phyloP scores from a whole-genome alignment of 2,888 invertebrate genomes.

The Hirtodrosophila histrioides region DNA sequence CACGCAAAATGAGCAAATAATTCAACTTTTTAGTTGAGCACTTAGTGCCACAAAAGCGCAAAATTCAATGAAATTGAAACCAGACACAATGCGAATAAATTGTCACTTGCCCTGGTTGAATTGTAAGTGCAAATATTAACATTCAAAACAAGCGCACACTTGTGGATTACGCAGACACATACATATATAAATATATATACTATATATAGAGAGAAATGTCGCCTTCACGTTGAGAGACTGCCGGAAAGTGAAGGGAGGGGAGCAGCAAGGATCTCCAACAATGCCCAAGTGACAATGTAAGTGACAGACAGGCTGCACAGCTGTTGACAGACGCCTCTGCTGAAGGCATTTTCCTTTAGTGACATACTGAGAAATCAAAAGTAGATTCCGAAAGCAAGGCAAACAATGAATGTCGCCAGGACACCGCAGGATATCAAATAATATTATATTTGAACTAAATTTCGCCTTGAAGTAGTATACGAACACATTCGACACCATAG shows the following conservation, averaged over 20 bases:
- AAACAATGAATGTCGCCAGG: conserved; percentile 69
- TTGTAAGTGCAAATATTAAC: conserved; percentile 77
- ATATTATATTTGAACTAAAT: conserved; percentile 75
- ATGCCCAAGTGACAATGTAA: conserved; percentile 72
- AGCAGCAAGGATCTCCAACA: conserved; percentile 33
- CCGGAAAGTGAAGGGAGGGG: neutral
- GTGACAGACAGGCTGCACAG: conserved; percentile 56
- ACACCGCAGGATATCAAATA: conserved; percentile 77
- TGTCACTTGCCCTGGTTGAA: conserved; percentile 74
- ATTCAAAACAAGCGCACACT: conserved; percentile 78
- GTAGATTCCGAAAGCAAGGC: conserved; percentile 64
- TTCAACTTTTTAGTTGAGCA: conserved; percentile 6
- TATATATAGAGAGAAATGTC: conserved; percentile 8
- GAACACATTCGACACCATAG: conserved; percentile 1
- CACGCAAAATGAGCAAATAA: conserved; percentile 52
- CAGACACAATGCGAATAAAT: conserved; percentile 68
- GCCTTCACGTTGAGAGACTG: conserved; percentile 1
- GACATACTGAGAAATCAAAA: conserved; percentile 60
- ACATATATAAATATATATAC: conserved; percentile 4
- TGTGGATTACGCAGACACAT: conserved; percentile 52
- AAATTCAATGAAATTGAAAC: conserved; percentile 61
- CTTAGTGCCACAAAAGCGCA: conserved; percentile 49
- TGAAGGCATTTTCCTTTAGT: conserved; percentile 43
- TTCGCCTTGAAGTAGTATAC: conserved; percentile 22
- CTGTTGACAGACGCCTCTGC: conserved; percentile 53